Evolutionary conservation across 2,113 vertebrate genomes (phyloP).

Genomic region (Phyllostomus hastatus): DNA sequence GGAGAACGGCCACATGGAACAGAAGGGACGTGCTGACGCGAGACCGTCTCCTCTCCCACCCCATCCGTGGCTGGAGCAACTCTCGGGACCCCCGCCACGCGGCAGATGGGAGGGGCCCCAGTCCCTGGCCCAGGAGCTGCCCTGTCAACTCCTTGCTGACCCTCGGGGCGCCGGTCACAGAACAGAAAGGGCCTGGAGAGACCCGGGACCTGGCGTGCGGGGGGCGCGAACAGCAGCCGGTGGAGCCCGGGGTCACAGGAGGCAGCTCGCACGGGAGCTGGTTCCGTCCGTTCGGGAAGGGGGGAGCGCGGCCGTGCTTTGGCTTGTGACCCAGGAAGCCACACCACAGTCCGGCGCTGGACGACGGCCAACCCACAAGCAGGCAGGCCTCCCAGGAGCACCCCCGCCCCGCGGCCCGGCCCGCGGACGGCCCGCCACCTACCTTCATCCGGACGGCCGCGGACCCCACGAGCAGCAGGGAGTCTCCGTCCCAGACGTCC

Average conservation of each 20-base stretch:
- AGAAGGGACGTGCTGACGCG: not conserved
- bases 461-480: slow-evolving; percentile 92
- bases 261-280: fast-evolving
- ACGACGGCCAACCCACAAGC: fast-evolving
- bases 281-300: not conserved
- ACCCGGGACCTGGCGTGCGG: fast-evolving
- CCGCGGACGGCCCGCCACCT: not conserved
- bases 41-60: not conserved
- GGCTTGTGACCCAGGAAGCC: not conserved
- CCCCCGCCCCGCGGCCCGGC: fast-evolving
- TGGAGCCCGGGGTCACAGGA: fast-evolving
- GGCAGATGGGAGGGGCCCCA: too few relatives aligned
- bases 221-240: not conserved
- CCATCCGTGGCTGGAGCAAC: fast-evolving
- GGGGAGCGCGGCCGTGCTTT: not conserved
- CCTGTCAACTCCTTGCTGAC: fast-evolving
- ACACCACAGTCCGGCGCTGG: not conserved
- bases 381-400: fast-evolving
- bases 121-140: too few relatives aligned
- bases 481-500: slow-evolving; percentile 94
- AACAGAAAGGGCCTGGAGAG: not conserved
- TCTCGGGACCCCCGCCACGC: fast-evolving
- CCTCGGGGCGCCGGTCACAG: not conserved
- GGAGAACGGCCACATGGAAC: not conserved
- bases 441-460: slow-evolving; percentile 91